Evolutionary conservation across 2,888 invertebrate species (phyloP).

Genomic region (Drosophila atroscutellata): DNA sequence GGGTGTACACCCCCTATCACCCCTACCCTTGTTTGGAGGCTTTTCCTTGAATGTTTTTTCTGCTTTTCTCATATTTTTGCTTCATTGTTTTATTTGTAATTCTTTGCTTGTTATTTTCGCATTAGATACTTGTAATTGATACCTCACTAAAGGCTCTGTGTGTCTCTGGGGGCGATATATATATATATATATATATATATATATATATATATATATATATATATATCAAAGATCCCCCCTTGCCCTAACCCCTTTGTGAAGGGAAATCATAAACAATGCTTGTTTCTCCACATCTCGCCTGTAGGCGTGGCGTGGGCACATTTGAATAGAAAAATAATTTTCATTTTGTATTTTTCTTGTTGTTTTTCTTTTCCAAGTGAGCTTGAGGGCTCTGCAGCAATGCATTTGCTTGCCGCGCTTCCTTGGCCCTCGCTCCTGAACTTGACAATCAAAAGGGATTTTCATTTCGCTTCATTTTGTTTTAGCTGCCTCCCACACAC

Average conservation of each 20-base stretch:
- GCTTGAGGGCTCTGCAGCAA: slow-evolving; percentile 31
- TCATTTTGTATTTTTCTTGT: slow-evolving; percentile 28
- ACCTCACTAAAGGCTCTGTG: slow-evolving; percentile 44
- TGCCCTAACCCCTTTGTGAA: not conserved
- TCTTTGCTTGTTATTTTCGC: slow-evolving; percentile 75
- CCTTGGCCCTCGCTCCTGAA: slow-evolving; percentile 47
- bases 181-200: not conserved
- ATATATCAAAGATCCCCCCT: not conserved
- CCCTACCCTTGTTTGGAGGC: not conserved
- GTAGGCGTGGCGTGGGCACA: slow-evolving; percentile 46
- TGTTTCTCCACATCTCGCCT: not conserved
- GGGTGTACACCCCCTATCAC: not conserved
- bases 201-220: not conserved
- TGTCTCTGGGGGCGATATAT: slow-evolving; percentile 4
- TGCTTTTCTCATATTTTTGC: slow-evolving; percentile 33
- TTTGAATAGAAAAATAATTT: slow-evolving; percentile 60
- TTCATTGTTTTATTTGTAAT: slow-evolving; percentile 50
- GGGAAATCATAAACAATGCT: slow-evolving; percentile 42
- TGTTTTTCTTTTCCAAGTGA: slow-evolving; percentile 5
- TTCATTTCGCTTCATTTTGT: slow-evolving; percentile 53
- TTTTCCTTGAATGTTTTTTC: slow-evolving; percentile 25
- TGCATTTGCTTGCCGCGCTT: not conserved
- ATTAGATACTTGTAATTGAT: slow-evolving; percentile 77
- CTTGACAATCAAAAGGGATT: slow-evolving; percentile 78
- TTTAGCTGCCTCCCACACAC: slow-evolving; percentile 31